These are phyloP conservation scores for Parasteatoda lunata DNA, from an alignment of 2,888 invertebrate species.

Conservation along the genomic window DNA sequence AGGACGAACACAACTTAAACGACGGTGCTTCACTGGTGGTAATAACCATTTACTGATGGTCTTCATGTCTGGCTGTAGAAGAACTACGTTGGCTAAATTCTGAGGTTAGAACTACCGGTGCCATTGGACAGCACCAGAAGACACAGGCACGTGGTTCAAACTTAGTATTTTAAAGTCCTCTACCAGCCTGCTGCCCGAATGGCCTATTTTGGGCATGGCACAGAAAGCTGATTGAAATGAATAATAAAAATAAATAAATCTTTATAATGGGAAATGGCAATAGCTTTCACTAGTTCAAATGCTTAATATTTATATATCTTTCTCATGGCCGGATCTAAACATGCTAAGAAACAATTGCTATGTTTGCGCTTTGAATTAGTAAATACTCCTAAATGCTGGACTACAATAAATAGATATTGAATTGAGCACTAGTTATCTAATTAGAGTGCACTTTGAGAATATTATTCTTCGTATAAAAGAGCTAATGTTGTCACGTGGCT, in stretches of 20 bases:
- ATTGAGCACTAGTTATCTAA: slow-evolving; percentile 1
- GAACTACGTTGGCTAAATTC: slow-evolving; percentile 31
- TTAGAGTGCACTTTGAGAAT: background rate
- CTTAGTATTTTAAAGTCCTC: slow-evolving; percentile 8
- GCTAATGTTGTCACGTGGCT: background rate
- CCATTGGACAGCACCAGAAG: slow-evolving; percentile 49
- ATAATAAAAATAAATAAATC: too few species aligned
- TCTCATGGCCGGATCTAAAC: slow-evolving; percentile 40
- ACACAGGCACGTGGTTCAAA: slow-evolving; percentile 41
- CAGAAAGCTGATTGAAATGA: background rate
- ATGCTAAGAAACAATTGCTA: background rate
- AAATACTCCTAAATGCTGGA: too few species aligned
- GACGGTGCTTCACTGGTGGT: slow-evolving; percentile 64
- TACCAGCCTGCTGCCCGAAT: slow-evolving; percentile 21
- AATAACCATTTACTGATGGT: slow-evolving; percentile 61
- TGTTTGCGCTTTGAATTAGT: too few species aligned
- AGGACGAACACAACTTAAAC: slow-evolving; percentile 56
- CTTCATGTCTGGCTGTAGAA: slow-evolving; percentile 43
- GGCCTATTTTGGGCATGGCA: slow-evolving; percentile 28
- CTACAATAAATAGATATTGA: background rate
- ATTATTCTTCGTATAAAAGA: background rate
- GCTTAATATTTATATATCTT: background rate
- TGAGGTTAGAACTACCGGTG: slow-evolving; percentile 45
- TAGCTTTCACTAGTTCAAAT: background rate
- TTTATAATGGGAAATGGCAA: too few species aligned